A percentile compares a stretch with the other conserved stretches of the same genome.
phyloP scores from a whole-genome alignment of 2,797 vertebrate genomes.

The Coranthus polyacanthus region DNA sequence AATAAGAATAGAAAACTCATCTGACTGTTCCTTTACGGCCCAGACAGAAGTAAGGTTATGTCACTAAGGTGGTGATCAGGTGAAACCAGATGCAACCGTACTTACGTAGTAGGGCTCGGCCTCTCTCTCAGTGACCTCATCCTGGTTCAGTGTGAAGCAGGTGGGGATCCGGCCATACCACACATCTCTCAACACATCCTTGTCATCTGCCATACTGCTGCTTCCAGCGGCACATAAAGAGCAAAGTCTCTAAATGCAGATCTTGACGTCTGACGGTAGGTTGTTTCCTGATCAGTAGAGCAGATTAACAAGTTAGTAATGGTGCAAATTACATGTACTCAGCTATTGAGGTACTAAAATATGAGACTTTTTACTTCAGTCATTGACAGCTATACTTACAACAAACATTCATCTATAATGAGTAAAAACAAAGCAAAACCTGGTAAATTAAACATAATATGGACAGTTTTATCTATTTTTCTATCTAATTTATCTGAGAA shows the following conservation, averaged over 20 bases:
- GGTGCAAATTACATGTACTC: slow-evolving; percentile 26
- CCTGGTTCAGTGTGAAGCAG: slow-evolving; percentile 95
- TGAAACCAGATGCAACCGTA: slow-evolving; percentile 27
- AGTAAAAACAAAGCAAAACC: no score
- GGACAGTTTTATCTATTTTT: no score
- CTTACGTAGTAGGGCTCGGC: slow-evolving; percentile 97
- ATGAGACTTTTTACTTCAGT: no score
- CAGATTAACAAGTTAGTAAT: not conserved
- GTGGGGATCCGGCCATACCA: slow-evolving; percentile 98
- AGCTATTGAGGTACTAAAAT: not conserved
- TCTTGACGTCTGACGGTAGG: not conserved
- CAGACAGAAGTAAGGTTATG: not conserved
- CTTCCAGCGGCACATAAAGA: slow-evolving; percentile 88
- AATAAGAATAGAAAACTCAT: not conserved
- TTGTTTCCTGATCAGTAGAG: slow-evolving; percentile 15
- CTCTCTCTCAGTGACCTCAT: slow-evolving; percentile 96
- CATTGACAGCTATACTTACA: no score
- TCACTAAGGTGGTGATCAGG: no score
- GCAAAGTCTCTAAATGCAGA: slow-evolving; percentile 21
- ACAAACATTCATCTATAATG: no score
- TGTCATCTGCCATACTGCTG: slow-evolving; percentile 97
- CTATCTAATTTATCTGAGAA: no score
- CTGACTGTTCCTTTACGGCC: not conserved
- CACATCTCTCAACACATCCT: slow-evolving; percentile 97
- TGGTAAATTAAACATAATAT: no score